Conservation (phyloP, 2,797 vertebrate species). For the Novumbra hubbsi region DNA sequence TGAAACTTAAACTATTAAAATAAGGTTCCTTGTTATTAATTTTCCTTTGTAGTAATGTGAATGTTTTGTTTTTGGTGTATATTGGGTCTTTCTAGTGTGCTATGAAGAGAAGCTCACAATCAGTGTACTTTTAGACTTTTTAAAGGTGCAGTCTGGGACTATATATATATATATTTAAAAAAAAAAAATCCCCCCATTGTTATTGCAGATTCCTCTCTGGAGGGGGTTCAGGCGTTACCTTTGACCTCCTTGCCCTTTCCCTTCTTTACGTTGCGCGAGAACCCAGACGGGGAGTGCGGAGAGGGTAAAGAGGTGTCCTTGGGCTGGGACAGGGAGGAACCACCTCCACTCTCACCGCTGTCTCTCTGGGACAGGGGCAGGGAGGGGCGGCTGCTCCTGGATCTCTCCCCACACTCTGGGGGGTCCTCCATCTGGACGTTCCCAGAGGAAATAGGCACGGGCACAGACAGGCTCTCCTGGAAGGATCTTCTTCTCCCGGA, state of each 20-base stretch:
- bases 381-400: constrained; percentile 58
- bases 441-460: constrained; percentile 58
- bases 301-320: constrained; percentile 65
- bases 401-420: constrained; percentile 50
- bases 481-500: constrained; percentile 65
- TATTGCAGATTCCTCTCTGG: not conserved
- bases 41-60: too few relatives aligned
- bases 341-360: constrained; percentile 68
- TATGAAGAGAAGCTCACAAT: too few relatives aligned
- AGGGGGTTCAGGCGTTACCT: constrained; percentile 65
- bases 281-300: constrained; percentile 73
- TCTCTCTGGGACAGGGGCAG: constrained; percentile 71
- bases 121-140: too few relatives aligned
- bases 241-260: constrained; percentile 78
- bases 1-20: too few relatives aligned
- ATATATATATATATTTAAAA: too few relatives aligned
- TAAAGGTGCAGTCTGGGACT: too few relatives aligned
- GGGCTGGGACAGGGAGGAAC: constrained; percentile 63
- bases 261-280: constrained; percentile 78
- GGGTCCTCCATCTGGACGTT: constrained; percentile 67
- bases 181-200: too few relatives aligned
- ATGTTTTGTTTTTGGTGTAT: too few relatives aligned
- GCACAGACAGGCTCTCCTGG: constrained; percentile 77
- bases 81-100: too few relatives aligned
- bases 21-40: too few relatives aligned